Evolutionary conservation across 2,888 invertebrate species (phyloP).

Genomic region (Cryptophagus acutangulus): DNA sequence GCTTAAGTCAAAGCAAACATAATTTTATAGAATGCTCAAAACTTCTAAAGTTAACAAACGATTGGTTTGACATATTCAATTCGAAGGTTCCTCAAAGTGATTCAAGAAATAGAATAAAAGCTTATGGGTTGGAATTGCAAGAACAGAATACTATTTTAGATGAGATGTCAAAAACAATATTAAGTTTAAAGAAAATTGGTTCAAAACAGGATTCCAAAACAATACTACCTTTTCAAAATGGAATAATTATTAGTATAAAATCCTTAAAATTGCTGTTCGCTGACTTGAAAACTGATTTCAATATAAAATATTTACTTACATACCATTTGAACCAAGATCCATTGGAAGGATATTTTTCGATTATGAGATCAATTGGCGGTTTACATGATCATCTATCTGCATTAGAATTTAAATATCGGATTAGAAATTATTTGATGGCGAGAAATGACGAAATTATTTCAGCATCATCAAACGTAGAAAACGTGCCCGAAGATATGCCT

Average conservation of each 20-base stretch:
- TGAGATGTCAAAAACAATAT: slow-evolving; percentile 16
- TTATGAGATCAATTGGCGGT: slow-evolving; percentile 21
- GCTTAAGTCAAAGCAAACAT: slow-evolving; percentile 17
- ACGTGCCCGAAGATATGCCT: too few relatives aligned
- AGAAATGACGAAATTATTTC: slow-evolving; percentile 18
- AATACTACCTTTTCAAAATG: slow-evolving; percentile 26
- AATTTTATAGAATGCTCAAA: slow-evolving; percentile 22
- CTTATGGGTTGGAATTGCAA: slow-evolving; percentile 21
- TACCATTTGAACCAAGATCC: slow-evolving; percentile 19
- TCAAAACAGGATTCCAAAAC: slow-evolving; percentile 5
- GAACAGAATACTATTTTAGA: slow-evolving; percentile 23
- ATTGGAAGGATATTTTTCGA: slow-evolving; percentile 20
- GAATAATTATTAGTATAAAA: slow-evolving; percentile 21
- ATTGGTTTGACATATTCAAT: slow-evolving; percentile 29
- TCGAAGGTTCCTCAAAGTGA: slow-evolving; percentile 18
- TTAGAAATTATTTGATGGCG: background rate
- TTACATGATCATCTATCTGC: slow-evolving; percentile 22
- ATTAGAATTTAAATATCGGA: slow-evolving; percentile 23
- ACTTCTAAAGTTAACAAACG: slow-evolving; percentile 19
- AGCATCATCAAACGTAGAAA: slow-evolving; percentile 18
- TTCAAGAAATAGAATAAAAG: slow-evolving; percentile 19
- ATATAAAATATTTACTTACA: slow-evolving; percentile 16
- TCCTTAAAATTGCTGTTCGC: slow-evolving; percentile 15
- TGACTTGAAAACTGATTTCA: slow-evolving; percentile 13
- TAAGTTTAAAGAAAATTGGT: slow-evolving; percentile 14